Percentiles rank a stretch among this genome's conserved stretches.
Conservation (phyloP, 1,140 invertebrate species). For the Probaryconus sp. region DNA sequence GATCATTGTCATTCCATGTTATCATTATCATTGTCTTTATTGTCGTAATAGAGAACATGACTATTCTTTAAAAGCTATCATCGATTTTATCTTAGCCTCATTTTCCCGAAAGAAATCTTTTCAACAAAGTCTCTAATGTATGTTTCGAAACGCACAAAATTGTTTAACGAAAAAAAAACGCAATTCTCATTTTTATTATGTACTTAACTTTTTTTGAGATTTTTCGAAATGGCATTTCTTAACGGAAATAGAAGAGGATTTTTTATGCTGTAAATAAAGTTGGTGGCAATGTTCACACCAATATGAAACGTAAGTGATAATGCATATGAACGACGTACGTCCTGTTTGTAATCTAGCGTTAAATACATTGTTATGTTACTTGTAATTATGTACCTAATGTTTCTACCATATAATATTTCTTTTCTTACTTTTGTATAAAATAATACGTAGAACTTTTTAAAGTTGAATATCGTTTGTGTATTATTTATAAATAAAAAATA, state of each 20-base stretch:
- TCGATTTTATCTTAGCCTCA: constrained; percentile 28
- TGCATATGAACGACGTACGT: constrained; percentile 33
- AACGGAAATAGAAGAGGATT: too few relatives aligned
- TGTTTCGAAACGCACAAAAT: too few relatives aligned
- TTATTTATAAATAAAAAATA: constrained; percentile 51
- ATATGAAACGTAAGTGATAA: constrained; percentile 52
- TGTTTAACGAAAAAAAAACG: too few relatives aligned
- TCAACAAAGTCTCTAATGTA: too few relatives aligned
- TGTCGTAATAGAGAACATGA: constrained; percentile 9
- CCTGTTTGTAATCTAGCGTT: constrained; percentile 47
- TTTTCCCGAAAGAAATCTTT: too few relatives aligned
- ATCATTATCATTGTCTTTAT: constrained; percentile 37
- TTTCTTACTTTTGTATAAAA: constrained; percentile 42
- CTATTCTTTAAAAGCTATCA: constrained; percentile 15
- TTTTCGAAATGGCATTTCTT: too few relatives aligned
- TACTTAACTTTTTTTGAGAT: too few relatives aligned
- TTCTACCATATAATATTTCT: constrained; percentile 28
- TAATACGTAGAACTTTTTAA: constrained; percentile 19
- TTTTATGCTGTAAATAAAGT: neutral
- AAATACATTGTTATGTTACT: constrained; percentile 42
- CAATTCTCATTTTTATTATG: too few relatives aligned
- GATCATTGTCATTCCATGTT: constrained; percentile 23
- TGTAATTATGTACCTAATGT: constrained; percentile 43
- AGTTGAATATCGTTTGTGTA: constrained; percentile 39
- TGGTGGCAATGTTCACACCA: constrained; percentile 39